A percentile compares a stretch with the other conserved stretches of the same genome.
Evolutionary conservation across 2,888 invertebrate genomes (phyloP).

Genomic region (Bhutanitis thaidina): DNA sequence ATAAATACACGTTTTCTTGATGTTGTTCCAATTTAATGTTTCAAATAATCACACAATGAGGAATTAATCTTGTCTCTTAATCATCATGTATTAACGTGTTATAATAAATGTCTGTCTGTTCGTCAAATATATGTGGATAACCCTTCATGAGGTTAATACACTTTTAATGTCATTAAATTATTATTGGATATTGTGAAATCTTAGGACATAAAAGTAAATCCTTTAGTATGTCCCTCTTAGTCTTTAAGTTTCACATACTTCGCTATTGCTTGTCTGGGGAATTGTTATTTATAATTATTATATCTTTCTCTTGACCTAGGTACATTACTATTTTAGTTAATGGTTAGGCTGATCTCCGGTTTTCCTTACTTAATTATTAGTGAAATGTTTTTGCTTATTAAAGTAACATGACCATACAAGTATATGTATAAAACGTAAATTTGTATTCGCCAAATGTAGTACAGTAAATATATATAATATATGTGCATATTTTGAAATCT

Average conservation of each 20-base stretch:
- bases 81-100: background rate
- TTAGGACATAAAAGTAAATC: background rate
- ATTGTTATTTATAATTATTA: no score
- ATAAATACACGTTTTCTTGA: background rate
- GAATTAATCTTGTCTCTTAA: background rate
- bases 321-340: no score
- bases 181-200: background rate
- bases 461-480: background rate
- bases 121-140: background rate
- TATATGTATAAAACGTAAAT: no score
- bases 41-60: background rate
- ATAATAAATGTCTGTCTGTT: background rate
- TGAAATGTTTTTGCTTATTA: no score
- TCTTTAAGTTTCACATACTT: no score
- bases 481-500: background rate
- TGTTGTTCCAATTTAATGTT: background rate
- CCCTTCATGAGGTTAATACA: background rate
- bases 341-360: no score
- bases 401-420: no score
- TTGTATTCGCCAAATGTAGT: background rate
- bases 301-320: no score
- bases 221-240: no score
- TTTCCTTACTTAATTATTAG: no score
- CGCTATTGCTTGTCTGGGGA: no score
- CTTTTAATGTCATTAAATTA: background rate